A percentile compares a stretch with the other conserved stretches of the same genome.
phyloP scores from a whole-genome alignment of 2,113 vertebrate species.

The Heteronetta atricapilla region DNA sequence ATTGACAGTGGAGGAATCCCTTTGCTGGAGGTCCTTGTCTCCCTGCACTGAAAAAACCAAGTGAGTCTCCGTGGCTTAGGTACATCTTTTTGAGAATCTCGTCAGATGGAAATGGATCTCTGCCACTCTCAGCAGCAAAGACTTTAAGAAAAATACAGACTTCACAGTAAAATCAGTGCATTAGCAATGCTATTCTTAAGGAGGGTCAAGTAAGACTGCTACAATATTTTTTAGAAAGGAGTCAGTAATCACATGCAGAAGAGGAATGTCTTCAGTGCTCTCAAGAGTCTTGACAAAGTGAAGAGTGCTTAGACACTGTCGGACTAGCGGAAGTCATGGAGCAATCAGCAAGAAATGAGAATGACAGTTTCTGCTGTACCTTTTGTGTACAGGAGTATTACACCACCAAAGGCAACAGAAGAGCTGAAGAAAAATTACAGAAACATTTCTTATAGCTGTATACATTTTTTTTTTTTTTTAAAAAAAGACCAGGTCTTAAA shows the following conservation, averaged over 20 bases:
- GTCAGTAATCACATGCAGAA: neutral
- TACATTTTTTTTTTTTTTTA: neutral
- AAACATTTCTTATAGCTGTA: neutral
- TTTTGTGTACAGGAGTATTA: neutral
- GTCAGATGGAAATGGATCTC: neutral
- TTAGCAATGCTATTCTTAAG: neutral
- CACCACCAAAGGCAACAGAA: neutral
- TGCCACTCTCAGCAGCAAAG: neutral
- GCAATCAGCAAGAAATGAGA: neutral
- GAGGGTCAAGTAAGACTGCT: neutral
- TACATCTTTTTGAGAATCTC: neutral
- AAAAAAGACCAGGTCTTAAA: neutral
- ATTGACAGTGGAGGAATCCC: neutral
- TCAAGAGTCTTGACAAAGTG: neutral
- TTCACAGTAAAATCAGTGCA: neutral
- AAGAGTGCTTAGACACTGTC: neutral
- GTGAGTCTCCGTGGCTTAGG: fast-evolving
- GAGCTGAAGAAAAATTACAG: neutral
- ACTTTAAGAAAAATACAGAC: neutral
- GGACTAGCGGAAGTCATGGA: neutral
- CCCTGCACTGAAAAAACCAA: neutral
- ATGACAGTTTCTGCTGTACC: neutral
- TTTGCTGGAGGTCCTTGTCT: neutral
- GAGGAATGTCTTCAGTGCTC: neutral
- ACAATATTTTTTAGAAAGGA: neutral